Conservation (phyloP, 2,113 vertebrate species). For the Pogona vitticeps region DNA sequence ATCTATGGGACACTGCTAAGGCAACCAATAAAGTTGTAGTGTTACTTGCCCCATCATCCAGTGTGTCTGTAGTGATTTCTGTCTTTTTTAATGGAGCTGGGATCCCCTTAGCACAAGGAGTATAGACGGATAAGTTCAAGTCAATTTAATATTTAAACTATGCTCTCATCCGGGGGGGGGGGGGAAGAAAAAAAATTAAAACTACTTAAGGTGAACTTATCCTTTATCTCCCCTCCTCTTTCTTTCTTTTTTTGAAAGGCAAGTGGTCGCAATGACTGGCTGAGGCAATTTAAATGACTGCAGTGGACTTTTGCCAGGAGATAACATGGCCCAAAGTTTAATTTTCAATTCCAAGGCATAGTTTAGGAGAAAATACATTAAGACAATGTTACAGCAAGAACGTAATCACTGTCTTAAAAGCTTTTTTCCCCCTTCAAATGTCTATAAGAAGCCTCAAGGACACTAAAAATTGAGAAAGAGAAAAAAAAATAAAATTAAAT, state of each 20-base stretch:
- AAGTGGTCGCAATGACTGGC: background rate
- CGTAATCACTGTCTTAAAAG: slow-evolving; percentile 1
- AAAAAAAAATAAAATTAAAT: background rate
- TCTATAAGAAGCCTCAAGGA: background rate
- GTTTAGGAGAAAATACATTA: slow-evolving; percentile 16
- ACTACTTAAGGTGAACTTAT: background rate
- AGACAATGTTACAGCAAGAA: slow-evolving; percentile 26
- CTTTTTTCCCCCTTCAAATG: background rate
- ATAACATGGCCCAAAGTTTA: background rate
- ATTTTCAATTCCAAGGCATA: slow-evolving; percentile 22
- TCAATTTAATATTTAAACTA: slow-evolving; percentile 9
- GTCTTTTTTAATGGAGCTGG: too few relatives aligned
- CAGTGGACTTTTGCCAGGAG: background rate
- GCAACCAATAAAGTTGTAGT: too few relatives aligned
- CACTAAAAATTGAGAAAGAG: background rate
- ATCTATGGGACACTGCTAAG: too few relatives aligned
- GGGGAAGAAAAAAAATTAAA: background rate
- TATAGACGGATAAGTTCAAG: background rate
- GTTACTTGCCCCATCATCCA: too few relatives aligned
- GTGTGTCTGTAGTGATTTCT: too few relatives aligned
- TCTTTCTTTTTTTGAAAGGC: background rate
- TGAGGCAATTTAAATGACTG: background rate
- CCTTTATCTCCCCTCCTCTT: too few relatives aligned
- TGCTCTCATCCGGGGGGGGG: background rate
- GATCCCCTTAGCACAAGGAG: too few relatives aligned